A percentile compares a stretch with the other conserved stretches of the same genome.
phyloP scores from a whole-genome alignment of 2,113 vertebrate species.

The Corythornis madagascariensis region DNA sequence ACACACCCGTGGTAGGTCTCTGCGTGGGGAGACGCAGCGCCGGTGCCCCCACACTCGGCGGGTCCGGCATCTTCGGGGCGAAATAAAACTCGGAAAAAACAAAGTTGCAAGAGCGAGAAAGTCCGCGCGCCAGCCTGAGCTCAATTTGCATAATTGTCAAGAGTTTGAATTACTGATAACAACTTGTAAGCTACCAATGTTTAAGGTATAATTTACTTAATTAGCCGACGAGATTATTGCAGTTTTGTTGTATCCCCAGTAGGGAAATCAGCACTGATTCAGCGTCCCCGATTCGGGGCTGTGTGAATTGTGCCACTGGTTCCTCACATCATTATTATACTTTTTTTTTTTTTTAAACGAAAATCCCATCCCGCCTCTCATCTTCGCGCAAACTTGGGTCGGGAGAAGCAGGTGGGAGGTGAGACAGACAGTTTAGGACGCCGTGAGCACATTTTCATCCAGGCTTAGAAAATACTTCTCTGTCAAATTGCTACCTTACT shows the following conservation, averaged over 20 bases:
- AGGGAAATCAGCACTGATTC: slow-evolving; percentile 35
- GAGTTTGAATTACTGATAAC: slow-evolving; percentile 61
- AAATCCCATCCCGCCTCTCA: neutral
- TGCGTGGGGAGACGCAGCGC: neutral
- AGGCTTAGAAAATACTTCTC: slow-evolving; percentile 6
- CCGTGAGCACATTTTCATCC: slow-evolving; percentile 31
- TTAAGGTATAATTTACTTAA: slow-evolving; percentile 63
- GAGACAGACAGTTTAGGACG: slow-evolving; percentile 28
- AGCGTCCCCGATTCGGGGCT: neutral
- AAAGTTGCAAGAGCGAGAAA: neutral
- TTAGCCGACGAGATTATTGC: slow-evolving; percentile 48
- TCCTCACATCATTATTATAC: neutral
- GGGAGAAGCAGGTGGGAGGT: slow-evolving; percentile 29
- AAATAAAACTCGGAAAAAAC: neutral
- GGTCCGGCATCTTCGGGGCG: neutral
- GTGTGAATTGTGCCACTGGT: neutral
- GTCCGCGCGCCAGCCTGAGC: neutral
- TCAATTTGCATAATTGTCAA: slow-evolving; percentile 43
- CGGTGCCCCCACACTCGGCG: accelerated
- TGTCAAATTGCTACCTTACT: slow-evolving; percentile 41
- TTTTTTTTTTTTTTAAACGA: neutral
- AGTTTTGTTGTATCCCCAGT: neutral
- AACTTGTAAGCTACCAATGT: slow-evolving; percentile 10
- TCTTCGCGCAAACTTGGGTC: neutral
- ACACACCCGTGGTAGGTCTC: neutral